Percentiles rank a stretch among this genome's conserved stretches.
These are phyloP conservation scores for Carassius gibelio DNA, from an alignment of 2,113 vertebrate species.

Conservation along the genomic window DNA sequence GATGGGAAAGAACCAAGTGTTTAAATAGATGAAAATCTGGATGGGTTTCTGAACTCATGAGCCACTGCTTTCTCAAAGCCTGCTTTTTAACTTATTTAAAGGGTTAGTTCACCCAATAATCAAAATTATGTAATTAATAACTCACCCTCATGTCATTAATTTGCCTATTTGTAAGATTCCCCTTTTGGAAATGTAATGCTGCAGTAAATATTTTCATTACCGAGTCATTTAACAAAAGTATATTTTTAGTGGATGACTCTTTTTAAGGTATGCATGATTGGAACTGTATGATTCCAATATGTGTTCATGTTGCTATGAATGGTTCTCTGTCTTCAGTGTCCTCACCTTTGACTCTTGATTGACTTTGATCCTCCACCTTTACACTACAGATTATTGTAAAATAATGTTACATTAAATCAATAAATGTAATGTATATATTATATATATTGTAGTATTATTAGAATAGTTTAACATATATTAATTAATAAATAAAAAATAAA, in stretches of 20 bases:
- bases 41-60: slow-evolving; percentile 42
- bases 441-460: too few species aligned
- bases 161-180: slow-evolving; percentile 37
- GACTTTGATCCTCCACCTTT: neutral
- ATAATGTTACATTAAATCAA: too few species aligned
- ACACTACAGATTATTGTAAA: neutral
- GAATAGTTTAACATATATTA: too few species aligned
- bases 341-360: neutral
- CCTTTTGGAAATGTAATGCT: slow-evolving; percentile 13
- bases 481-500: too few species aligned
- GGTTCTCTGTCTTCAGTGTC: slow-evolving; percentile 8
- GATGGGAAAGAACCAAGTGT: slow-evolving; percentile 31
- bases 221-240: slow-evolving; percentile 33
- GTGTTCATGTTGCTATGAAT: slow-evolving; percentile 6
- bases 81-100: slow-evolving; percentile 36
- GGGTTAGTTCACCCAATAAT: too few species aligned
- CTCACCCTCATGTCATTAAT: too few species aligned
- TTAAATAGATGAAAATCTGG: slow-evolving; percentile 63
- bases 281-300: slow-evolving; percentile 9
- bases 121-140: too few species aligned
- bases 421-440: too few species aligned
- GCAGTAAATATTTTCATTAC: slow-evolving; percentile 12
- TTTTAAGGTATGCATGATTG: neutral
- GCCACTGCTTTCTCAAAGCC: slow-evolving; percentile 35
- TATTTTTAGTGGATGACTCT: slow-evolving; percentile 38